Evolutionary conservation across 92 coral and sea anemone genomes (phyloP).

Genomic region (Parazoanthus swiftii): DNA sequence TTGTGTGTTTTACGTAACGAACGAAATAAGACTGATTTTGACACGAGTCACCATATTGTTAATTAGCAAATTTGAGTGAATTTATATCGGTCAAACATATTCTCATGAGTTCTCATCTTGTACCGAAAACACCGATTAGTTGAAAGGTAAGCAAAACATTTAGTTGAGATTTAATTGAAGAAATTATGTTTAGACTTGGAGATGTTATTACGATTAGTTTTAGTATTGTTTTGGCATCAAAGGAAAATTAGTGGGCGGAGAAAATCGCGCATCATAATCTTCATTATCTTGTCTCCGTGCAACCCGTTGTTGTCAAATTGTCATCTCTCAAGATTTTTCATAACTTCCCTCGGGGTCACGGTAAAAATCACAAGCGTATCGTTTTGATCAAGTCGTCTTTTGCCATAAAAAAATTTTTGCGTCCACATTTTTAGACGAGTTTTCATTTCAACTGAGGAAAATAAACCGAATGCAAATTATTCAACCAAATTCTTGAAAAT

Average conservation of each 20-base stretch:
- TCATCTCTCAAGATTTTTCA: not conserved
- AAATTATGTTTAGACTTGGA: constrained; percentile 3
- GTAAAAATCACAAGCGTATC: not conserved
- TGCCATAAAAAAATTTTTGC: not conserved
- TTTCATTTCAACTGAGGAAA: not conserved
- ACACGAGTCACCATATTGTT: constrained; percentile 7
- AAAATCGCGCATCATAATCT: constrained; percentile 1
- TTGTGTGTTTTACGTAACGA: not conserved
- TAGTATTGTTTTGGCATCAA: constrained; percentile 8
- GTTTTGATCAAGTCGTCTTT: not conserved
- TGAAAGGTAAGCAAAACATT: constrained; percentile 9
- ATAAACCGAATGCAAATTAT: not conserved
- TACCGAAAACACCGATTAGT: not conserved
- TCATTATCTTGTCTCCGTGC: not conserved
- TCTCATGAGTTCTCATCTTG: not conserved
- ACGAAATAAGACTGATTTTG: constrained; percentile 8
- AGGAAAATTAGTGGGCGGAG: constrained; percentile 31
- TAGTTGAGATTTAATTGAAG: constrained; percentile 5
- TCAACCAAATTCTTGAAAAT: not conserved
- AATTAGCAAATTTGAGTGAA: constrained; percentile 4
- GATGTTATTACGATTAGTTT: constrained; percentile 9
- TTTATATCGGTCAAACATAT: not conserved
- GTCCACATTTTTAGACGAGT: not conserved
- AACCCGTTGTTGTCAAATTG: constrained; percentile 7
- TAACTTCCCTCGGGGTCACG: not conserved